Evolutionary conservation across 2,113 vertebrate species (phyloP).

Genomic region (Sphaerodactylus townsendi): DNA sequence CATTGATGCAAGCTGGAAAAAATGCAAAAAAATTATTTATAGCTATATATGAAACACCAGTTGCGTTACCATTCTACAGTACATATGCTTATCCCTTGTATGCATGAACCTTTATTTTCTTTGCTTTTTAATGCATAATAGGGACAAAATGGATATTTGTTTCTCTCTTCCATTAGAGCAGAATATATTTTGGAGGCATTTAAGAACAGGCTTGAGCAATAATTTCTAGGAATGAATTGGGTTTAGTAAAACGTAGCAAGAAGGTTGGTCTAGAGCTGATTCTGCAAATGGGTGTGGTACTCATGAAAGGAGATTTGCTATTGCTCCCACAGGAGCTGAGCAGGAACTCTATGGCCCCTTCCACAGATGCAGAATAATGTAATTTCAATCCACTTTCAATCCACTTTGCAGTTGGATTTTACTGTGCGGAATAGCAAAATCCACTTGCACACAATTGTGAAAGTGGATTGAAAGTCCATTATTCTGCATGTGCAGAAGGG

Average conservation of each 20-base stretch:
- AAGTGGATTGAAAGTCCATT: too few species aligned
- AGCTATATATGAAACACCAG: not conserved
- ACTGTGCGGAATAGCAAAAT: too few species aligned
- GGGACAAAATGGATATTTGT: not conserved
- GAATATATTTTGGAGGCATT: not conserved
- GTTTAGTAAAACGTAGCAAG: not conserved
- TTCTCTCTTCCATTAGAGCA: conserved; percentile 15
- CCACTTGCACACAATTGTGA: too few species aligned
- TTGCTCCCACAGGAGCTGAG: not conserved
- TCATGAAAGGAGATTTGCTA: conserved; percentile 13
- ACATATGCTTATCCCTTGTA: not conserved
- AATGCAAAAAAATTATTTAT: too few species aligned
- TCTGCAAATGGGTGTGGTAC: not conserved
- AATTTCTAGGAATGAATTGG: not conserved
- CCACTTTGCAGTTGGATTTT: too few species aligned
- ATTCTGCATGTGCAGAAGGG: too few species aligned
- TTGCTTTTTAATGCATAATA: not conserved
- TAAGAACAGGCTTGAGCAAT: not conserved
- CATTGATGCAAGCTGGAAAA: not conserved
- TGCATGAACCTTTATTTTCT: not conserved
- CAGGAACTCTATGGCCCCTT: not conserved
- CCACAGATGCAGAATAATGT: too few species aligned
- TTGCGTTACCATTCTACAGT: not conserved
- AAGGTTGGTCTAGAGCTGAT: not conserved
- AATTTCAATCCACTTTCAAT: too few species aligned